Conservation (phyloP, 2,797 vertebrate species). For the Helicolenus hilgendorfi region DNA sequence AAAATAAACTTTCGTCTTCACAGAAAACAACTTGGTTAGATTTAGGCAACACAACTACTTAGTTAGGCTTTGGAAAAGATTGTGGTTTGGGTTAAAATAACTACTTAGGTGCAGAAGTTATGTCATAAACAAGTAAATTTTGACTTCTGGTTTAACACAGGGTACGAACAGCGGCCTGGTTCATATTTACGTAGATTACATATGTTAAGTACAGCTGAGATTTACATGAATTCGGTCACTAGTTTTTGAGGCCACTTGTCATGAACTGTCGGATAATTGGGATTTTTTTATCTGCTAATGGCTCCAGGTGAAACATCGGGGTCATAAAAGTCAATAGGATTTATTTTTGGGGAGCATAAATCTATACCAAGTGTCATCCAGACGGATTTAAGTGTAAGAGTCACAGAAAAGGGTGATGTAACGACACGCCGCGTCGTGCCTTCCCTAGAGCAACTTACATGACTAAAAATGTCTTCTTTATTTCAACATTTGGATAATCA, state of each 20-base stretch:
- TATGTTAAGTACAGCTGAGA: background rate
- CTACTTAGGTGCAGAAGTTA: too few relatives aligned
- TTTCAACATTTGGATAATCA: background rate
- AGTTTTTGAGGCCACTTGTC: background rate
- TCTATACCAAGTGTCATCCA: background rate
- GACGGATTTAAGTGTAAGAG: background rate
- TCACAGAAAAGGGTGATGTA: background rate
- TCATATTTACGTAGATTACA: too few relatives aligned
- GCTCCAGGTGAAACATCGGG: background rate
- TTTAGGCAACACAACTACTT: background rate
- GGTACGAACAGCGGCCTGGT: too few relatives aligned
- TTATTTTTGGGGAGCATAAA: background rate
- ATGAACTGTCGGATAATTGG: background rate
- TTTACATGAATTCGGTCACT: background rate
- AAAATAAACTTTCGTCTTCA: too few relatives aligned
- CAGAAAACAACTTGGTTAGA: background rate
- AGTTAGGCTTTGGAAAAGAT: background rate
- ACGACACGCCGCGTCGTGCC: background rate
- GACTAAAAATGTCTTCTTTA: background rate
- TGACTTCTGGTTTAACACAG: too few relatives aligned
- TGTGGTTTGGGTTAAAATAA: background rate
- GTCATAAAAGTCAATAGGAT: too few relatives aligned
- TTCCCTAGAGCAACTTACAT: background rate
- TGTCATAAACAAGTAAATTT: too few relatives aligned
- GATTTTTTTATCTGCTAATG: background rate